Percentiles rank a stretch among this genome's conserved stretches.
These are phyloP conservation scores for Corydoras maculifer DNA, from an alignment of 2,113 vertebrate species.

Conservation along the genomic window DNA sequence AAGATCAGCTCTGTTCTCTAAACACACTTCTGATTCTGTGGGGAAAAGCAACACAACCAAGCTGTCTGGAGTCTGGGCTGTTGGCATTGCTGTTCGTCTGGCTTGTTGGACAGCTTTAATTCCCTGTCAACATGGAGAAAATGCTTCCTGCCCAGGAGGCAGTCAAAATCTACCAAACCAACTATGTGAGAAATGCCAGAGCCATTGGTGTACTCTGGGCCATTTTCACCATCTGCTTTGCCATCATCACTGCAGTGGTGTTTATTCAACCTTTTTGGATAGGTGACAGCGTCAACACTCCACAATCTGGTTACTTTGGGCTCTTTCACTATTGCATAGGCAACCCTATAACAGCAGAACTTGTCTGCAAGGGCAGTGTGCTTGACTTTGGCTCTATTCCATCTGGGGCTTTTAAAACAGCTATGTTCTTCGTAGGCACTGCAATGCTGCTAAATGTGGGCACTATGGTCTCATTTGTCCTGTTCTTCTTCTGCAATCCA, in stretches of 20 bases:
- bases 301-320: conserved; percentile 92
- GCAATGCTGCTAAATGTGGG: conserved; percentile 87
- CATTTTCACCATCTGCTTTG: conserved; percentile 90
- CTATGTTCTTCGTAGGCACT: conserved; percentile 88
- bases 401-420: conserved; percentile 88
- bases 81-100: too few species aligned
- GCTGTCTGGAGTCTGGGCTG: too few species aligned
- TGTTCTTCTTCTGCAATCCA: conserved; percentile 90
- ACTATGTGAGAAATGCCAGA: conserved; percentile 89
- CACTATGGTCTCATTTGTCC: conserved; percentile 82
- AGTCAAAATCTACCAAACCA: conserved; percentile 93
- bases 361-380: conserved; percentile 84
- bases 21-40: too few species aligned
- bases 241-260: conserved; percentile 84
- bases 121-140: conserved; percentile 63
- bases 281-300: conserved; percentile 90
- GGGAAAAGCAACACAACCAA: too few species aligned
- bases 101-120: neutral
- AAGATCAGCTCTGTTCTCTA: too few species aligned
- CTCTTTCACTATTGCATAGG: conserved; percentile 95
- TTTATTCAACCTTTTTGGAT: conserved; percentile 98
- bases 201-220: conserved; percentile 93
- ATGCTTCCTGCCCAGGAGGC: conserved; percentile 91
- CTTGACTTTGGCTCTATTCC: conserved; percentile 88
- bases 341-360: conserved; percentile 87